phyloP scores from a whole-genome alignment of 2,113 vertebrate species.

The Ciconia stormi region DNA sequence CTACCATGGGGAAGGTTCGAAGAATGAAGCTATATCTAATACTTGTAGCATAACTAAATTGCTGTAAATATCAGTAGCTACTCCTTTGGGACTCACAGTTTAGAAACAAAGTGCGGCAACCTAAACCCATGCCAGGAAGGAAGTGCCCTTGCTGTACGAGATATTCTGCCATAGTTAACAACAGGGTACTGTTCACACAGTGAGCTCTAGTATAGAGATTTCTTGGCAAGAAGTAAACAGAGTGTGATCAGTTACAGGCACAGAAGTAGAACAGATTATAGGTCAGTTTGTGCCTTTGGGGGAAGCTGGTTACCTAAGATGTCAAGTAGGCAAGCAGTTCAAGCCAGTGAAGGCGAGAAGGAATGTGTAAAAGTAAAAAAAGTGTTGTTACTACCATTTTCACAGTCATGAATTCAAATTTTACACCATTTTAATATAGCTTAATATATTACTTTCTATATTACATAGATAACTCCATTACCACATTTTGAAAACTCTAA shows the following conservation, averaged over 20 bases:
- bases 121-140: not conserved
- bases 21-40: not conserved
- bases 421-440: not conserved
- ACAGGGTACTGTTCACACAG: not conserved
- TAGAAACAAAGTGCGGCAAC: not conserved
- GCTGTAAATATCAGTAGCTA: not conserved
- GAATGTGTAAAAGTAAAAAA: not conserved
- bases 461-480: not conserved
- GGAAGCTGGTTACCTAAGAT: not conserved
- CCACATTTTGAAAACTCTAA: not conserved
- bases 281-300: not conserved
- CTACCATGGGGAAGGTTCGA: not conserved
- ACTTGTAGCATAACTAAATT: not conserved
- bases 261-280: not conserved
- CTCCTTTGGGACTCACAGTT: not conserved
- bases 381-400: not conserved
- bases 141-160: accelerated
- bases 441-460: not conserved
- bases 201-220: not conserved
- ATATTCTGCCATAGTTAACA: not conserved
- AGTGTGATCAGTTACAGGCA: not conserved
- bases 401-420: not conserved
- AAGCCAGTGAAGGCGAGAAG: not conserved
- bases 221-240: not conserved
- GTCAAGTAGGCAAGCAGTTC: not conserved